Evolutionary conservation across 1,140 invertebrate species (phyloP), one percentile per base, ranked within the genome.

Genomic region (Nasonia longicornis): DNA sequence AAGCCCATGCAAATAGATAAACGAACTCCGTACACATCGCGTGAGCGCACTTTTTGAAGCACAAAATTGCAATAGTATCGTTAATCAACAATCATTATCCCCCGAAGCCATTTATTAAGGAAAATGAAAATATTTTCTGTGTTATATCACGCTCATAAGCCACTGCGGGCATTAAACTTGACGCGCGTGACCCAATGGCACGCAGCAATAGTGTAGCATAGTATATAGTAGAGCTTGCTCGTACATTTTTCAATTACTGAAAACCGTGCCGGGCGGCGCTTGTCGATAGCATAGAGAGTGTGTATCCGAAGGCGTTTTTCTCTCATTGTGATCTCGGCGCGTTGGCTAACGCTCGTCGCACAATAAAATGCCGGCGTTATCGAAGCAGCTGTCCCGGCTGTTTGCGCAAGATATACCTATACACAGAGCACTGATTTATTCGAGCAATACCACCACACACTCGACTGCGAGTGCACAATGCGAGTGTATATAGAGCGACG

Each of bases 221-320:
- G 11, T 22, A 67, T 67, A 67, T 26, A 26, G 16, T 14, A 58
- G 6, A 1, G 6, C 2, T 16, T 20, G 52, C 52, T 58, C 52
- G 52, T 10, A 14, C 48, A 58, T 58, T 58, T 58, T 58, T 58
- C 2, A 58, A 58, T 71, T 71, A 71, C 35, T 71, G 69, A 71
- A 71, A 58, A 58, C n/a, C 69, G 35, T 35, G 4, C 52, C 26
- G 20, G 6, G 67, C 4, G 12, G 67, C 7, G 26, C 67, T 12
- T 20, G 26, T 71, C 3, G 31, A 71, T 35, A 71, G 38, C n/a
- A n/a, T 11, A 31, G 16, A n/a, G 38, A 7, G 35, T 38, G 3
- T n/a, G 6, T 58, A 58, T 58, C 52, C 52, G 52, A 58, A n/a
- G 52, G 52, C 52, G 52, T 58, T 58, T 58, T 58, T 58, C 52